Percentiles rank a stretch among this genome's conserved stretches.
These are phyloP conservation scores for Lucifuga dentata DNA, from an alignment of 2,113 vertebrate species.

Conservation along the genomic window DNA sequence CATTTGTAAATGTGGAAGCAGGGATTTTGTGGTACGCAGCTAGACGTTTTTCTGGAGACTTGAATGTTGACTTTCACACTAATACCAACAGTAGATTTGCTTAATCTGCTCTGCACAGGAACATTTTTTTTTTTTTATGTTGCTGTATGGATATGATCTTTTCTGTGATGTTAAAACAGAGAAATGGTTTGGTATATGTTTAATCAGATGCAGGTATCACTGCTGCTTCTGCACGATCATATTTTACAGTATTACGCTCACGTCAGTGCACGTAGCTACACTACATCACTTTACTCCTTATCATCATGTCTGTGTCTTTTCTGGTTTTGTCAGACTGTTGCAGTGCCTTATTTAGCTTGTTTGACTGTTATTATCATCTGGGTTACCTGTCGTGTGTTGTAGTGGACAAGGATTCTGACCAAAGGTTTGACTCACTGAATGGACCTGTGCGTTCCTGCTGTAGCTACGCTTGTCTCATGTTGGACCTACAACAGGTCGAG, in stretches of 20 bases:
- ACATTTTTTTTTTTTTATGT: conserved; percentile 3
- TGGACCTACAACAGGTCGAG: conserved; percentile 9
- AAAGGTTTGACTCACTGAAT: conserved; percentile 53
- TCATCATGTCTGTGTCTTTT: conserved; percentile 17
- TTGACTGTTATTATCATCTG: conserved; percentile 36
- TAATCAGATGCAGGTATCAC: not conserved
- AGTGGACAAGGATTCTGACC: conserved; percentile 53
- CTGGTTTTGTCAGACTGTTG: conserved; percentile 49
- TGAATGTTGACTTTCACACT: not conserved
- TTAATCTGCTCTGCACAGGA: not conserved
- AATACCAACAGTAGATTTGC: not conserved
- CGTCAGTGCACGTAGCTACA: conserved; percentile 49
- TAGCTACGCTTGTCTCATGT: not conserved
- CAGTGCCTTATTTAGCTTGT: conserved; percentile 76
- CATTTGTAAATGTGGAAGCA: conserved; percentile 7
- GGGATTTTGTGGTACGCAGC: not conserved
- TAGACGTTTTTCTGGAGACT: not conserved
- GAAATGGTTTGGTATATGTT: conserved; percentile 1
- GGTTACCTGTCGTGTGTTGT: conserved; percentile 51
- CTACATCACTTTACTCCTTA: conserved; percentile 65
- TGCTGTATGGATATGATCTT: not conserved
- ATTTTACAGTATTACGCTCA: conserved; percentile 44
- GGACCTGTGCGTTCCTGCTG: conserved; percentile 21
- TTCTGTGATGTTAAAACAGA: not conserved
- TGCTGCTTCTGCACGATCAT: conserved; percentile 51